Percentiles rank a stretch among this genome's conserved stretches.
phyloP scores from a whole-genome alignment of 2,113 vertebrate species.

The Burhinus oedicnemus region DNA sequence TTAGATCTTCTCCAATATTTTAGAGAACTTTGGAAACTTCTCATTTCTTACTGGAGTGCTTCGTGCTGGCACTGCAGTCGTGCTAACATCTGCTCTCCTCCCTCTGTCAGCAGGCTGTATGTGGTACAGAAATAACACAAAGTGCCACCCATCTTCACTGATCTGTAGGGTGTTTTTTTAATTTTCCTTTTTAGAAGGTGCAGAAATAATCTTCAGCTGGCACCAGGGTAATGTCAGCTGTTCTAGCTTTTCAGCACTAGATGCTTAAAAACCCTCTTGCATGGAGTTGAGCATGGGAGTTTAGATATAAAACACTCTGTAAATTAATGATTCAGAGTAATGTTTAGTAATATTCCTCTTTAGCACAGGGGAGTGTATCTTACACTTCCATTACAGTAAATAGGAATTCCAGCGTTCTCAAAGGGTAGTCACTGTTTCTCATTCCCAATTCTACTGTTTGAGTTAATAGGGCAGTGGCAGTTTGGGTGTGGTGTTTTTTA shows the following conservation, averaged over 20 bases:
- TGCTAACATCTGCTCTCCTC: slow-evolving; percentile 63
- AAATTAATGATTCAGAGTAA: background rate
- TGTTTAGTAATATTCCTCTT: background rate
- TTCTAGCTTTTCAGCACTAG: background rate
- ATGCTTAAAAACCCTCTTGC: background rate
- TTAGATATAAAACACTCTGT: background rate
- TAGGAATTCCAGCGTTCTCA: background rate
- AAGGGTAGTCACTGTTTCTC: background rate
- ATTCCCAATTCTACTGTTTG: background rate
- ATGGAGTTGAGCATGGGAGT: background rate
- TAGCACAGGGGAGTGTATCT: background rate
- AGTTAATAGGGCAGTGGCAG: background rate
- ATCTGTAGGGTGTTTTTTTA: background rate
- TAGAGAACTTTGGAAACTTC: slow-evolving; percentile 7
- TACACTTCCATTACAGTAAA: background rate
- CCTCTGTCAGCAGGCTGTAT: slow-evolving; percentile 27
- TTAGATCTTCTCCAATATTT: background rate
- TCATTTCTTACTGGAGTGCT: background rate
- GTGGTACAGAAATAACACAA: slow-evolving; percentile 47
- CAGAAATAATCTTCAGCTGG: slow-evolving; percentile 52
- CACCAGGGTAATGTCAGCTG: background rate
- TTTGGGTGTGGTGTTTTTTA: background rate
- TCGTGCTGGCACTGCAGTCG: background rate
- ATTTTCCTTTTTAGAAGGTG: slow-evolving; percentile 36
- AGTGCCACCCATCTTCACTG: slow-evolving; percentile 30